Evolutionary conservation across 2,888 invertebrate genomes (phyloP).

Genomic region (Poecilobothrus nobilitatus): DNA sequence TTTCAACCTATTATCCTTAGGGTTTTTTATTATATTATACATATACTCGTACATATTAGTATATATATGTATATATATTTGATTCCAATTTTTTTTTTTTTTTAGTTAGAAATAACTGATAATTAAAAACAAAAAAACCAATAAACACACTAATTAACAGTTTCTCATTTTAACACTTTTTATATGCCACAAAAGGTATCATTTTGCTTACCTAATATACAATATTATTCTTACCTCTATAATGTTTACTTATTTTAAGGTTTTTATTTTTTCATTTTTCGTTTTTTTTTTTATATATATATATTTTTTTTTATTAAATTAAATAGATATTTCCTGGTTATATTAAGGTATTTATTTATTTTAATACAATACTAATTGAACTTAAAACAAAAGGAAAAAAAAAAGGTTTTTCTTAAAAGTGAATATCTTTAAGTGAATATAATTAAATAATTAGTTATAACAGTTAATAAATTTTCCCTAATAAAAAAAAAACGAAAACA

Average conservation of each 20-base stretch:
- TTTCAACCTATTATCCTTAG: neutral
- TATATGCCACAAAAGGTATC: neutral
- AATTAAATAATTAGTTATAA: too few relatives aligned
- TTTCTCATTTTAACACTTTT: neutral
- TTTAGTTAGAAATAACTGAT: neutral
- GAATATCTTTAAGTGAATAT: too few relatives aligned
- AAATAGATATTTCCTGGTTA: too few relatives aligned
- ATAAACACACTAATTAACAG: neutral
- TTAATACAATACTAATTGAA: too few relatives aligned
- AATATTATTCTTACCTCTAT: neutral
- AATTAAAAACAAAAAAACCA: neutral
- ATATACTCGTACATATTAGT: neutral
- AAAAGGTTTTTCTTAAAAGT: too few relatives aligned
- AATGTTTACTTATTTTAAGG: too few relatives aligned
- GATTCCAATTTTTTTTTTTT: neutral
- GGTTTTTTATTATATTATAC: neutral
- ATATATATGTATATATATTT: too few relatives aligned
- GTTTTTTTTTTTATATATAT: neutral
- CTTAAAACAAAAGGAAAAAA: too few relatives aligned
- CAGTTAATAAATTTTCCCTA: too few relatives aligned
- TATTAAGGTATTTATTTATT: too few relatives aligned
- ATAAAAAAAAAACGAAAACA: too few relatives aligned
- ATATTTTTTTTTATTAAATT: neutral
- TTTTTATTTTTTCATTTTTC: too few relatives aligned
- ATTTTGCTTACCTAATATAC: neutral